Base-by-base conservation (phyloP, 92 coral and sea anemone genomes). In the Umimayanthus chanpuru region DNA sequence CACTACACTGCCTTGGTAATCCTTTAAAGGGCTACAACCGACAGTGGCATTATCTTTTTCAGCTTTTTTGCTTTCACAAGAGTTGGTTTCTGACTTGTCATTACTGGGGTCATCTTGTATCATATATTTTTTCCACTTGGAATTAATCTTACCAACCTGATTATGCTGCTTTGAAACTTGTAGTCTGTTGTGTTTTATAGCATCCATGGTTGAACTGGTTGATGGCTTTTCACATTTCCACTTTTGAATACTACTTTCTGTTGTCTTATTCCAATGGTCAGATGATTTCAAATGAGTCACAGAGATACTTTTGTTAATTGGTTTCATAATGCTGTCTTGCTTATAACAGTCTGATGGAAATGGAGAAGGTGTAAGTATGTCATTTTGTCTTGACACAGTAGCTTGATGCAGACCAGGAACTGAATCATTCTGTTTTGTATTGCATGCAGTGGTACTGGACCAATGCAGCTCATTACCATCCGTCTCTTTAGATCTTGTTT, bases 91-190 rank as follows among this genome's bases (percentile, higher is more conserved):
- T 26, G 86, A 9, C 55, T 80, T 83, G 20, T 80, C 64, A 49
- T 26, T 64, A 38, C 88, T n/a, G 23, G 65, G 25, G 14, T 71
- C 55, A 41, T 30, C 72, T 4, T 83, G 43, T 7, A 16, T 67
- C 89, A 91, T 79, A 50, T 79, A 91, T 77, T 75, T 91, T 58
- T 73, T 44, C 93, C 93, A 91, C 25, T 38, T 91, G 11, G 91
- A 88, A 14, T 72, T 53, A 53, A 53, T 40, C 61, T 44, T 11
- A 32, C 55, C 39, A 6, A 50, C 5, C 5, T 5, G 21, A 40
- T 11, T 40, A 36, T 68, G 66, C 11, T 88, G 88, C 7, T 14
- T n/a, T 49, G 39, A 20, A 32, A 16, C 6, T n/a, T 79, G 53
- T 21, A 1, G n/a, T 11, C 44, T 66, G 20, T 64, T 66, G 11